These are phyloP conservation scores for Teleiodes luculella DNA, from an alignment of 2,888 invertebrate species.

Conservation along the genomic window DNA sequence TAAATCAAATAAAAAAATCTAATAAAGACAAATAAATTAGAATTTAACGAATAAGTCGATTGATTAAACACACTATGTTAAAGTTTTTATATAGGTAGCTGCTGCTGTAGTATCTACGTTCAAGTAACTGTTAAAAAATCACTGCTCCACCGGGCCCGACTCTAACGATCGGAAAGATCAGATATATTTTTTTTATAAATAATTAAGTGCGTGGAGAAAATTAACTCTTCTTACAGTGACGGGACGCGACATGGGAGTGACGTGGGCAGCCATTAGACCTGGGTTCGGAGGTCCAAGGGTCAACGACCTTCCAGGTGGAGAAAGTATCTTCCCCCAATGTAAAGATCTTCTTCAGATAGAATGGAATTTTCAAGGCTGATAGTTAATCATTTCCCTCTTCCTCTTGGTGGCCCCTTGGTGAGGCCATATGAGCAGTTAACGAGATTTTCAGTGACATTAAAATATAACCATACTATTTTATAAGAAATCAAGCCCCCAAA, in stretches of 20 bases:
- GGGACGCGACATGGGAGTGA: conserved; percentile 58
- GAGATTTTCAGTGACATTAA: too few relatives aligned
- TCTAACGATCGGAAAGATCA: conserved; percentile 13
- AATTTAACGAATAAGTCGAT: too few relatives aligned
- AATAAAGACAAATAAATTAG: too few relatives aligned
- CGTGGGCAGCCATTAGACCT: conserved; percentile 57
- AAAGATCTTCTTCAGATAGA: neutral
- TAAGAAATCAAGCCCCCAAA: too few relatives aligned
- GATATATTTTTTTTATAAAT: conserved; percentile 52
- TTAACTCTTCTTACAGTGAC: conserved; percentile 64
- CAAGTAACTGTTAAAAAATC: neutral
- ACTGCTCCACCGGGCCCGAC: neutral
- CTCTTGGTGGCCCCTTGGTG: too few relatives aligned
- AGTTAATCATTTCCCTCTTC: too few relatives aligned
- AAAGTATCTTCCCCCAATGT: conserved; percentile 2
- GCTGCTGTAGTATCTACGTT: neutral
- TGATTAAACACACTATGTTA: too few relatives aligned
- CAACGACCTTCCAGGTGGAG: conserved; percentile 26
- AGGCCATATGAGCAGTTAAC: too few relatives aligned
- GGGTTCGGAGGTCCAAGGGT: conserved; percentile 41
- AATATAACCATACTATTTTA: too few relatives aligned
- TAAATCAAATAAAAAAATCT: too few relatives aligned
- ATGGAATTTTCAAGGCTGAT: neutral
- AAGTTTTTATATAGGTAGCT: too few relatives aligned
- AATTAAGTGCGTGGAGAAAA: conserved; percentile 59